A percentile compares a stretch with the other conserved stretches of the same genome.
Evolutionary conservation across 2,888 invertebrate species (phyloP).

Genomic region (Branchellion lobata): DNA sequence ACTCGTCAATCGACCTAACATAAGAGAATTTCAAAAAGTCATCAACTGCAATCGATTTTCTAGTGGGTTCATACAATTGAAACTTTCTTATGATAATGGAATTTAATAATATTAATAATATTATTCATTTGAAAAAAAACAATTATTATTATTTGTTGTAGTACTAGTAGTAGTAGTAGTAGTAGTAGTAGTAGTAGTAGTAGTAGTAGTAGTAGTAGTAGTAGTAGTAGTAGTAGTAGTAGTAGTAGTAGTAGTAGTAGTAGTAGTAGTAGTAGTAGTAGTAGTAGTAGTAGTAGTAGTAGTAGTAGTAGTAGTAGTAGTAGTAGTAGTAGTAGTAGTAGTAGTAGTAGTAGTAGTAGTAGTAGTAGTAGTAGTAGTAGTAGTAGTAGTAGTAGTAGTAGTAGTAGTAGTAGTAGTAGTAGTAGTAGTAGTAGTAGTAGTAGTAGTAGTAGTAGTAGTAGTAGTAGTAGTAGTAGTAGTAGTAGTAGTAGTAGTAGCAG

Average conservation of each 20-base stretch:
- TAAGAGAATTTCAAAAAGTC: background rate
- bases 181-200: conserved; percentile 7
- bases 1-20: background rate
- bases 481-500: background rate
- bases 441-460: background rate
- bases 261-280: conserved; percentile 19
- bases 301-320: background rate
- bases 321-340: conserved; percentile 7
- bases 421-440: conserved; percentile 10
- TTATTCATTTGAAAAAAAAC: no score
- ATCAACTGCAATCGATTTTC: background rate
- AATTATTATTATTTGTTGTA: no score
- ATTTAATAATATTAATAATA: no score
- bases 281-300: background rate
- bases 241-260: background rate
- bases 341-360: conserved; percentile 3
- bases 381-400: background rate
- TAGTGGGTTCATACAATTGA: background rate
- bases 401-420: background rate
- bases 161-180: background rate
- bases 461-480: conserved; percentile 25
- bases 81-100: no score
- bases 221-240: no score
- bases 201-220: background rate
- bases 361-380: background rate